These are phyloP conservation scores for Staurois parvus DNA, from an alignment of 2,797 vertebrate species.

Conservation along the genomic window DNA sequence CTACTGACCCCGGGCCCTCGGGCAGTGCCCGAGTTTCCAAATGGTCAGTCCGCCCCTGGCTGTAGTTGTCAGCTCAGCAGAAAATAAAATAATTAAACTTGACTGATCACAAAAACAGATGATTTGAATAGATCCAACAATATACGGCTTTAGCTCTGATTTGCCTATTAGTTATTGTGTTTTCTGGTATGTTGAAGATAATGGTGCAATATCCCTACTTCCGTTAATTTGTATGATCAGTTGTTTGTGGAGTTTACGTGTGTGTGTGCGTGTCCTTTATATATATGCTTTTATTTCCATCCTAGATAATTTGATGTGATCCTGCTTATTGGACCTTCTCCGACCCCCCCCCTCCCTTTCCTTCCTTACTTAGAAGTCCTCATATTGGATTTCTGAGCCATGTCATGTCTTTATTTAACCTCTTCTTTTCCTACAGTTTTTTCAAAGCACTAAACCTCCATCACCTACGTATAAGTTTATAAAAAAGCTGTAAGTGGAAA, in stretches of 20 bases:
- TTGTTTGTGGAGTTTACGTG: not conserved
- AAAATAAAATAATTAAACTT: too few species aligned
- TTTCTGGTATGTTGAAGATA: not conserved
- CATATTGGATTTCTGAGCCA: conserved; percentile 46
- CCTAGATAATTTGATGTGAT: conserved; percentile 30
- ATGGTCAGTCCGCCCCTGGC: too few species aligned
- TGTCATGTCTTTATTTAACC: conserved; percentile 37
- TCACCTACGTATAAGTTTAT: not conserved
- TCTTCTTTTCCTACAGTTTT: not conserved
- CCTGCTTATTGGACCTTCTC: conserved; percentile 42
- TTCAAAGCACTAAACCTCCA: not conserved
- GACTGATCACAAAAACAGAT: too few species aligned
- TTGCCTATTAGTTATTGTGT: not conserved
- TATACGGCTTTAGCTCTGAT: too few species aligned
- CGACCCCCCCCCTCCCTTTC: not conserved
- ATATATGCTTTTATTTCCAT: conserved; percentile 10
- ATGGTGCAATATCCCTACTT: not conserved
- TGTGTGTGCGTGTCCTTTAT: not conserved
- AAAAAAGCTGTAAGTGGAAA: not conserved
- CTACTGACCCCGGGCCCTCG: too few species aligned
- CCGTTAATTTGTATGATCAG: not conserved
- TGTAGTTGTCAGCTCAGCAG: too few species aligned
- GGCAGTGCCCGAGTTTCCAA: too few species aligned
- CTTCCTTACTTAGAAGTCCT: conserved; percentile 6
- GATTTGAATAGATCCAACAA: too few species aligned